Percentiles rank a stretch among this genome's conserved stretches.
Evolutionary conservation across 2,113 vertebrate species (phyloP).

Genomic region (Ophiodon elongatus): DNA sequence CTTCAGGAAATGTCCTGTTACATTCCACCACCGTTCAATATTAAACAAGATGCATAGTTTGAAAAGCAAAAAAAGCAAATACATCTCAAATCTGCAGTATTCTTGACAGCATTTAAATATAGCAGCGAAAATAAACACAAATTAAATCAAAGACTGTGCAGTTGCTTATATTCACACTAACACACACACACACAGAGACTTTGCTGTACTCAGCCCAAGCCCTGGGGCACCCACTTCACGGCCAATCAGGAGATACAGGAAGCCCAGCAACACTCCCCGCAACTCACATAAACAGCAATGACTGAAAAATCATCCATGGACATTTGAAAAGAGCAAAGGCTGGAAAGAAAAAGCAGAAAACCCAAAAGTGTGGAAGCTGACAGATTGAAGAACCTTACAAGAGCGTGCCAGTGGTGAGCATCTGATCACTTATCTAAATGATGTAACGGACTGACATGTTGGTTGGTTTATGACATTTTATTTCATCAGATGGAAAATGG

Average conservation of each 20-base stretch:
- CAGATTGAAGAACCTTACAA: conserved; percentile 23
- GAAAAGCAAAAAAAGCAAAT: not conserved
- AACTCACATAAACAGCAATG: conserved; percentile 49
- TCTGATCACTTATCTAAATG: not conserved
- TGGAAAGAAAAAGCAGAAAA: conserved; percentile 35
- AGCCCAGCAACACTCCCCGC: conserved; percentile 57
- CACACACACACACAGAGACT: conserved; percentile 26
- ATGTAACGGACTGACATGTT: not conserved
- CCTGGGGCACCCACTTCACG: conserved; percentile 46
- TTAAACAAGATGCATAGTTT: not conserved
- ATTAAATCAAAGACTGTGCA: not conserved
- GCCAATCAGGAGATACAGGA: conserved; percentile 82
- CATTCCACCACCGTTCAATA: not conserved
- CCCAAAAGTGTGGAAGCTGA: conserved; percentile 16
- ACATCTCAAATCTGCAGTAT: not conserved
- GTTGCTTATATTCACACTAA: not conserved
- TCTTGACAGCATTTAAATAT: conserved; percentile 3
- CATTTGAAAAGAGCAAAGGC: conserved; percentile 30
- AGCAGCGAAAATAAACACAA: not conserved
- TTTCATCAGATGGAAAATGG: not conserved
- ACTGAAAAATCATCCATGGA: conserved; percentile 41
- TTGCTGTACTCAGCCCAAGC: conserved; percentile 28
- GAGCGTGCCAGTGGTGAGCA: conserved; percentile 52
- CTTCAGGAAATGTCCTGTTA: not conserved
- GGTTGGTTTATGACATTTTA: not conserved